A percentile compares a stretch with the other conserved stretches of the same genome.
Evolutionary conservation across 2,113 vertebrate species (phyloP).

Genomic region (Amblyornis subalaris): DNA sequence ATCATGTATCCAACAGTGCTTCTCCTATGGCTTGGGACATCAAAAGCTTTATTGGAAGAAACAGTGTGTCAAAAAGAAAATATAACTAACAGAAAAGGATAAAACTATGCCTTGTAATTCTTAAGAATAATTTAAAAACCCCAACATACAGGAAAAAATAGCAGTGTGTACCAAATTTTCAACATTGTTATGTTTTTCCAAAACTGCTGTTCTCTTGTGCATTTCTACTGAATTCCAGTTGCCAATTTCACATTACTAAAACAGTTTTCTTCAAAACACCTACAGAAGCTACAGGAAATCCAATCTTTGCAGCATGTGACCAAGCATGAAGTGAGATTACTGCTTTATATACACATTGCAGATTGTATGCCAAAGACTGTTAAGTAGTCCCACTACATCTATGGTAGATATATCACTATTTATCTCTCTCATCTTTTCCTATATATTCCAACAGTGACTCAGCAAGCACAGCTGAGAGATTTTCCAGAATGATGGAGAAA

Average conservation of each 20-base stretch:
- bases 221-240: not conserved
- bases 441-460: constrained; percentile 50
- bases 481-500: constrained; percentile 33
- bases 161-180: not conserved
- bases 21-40: not conserved
- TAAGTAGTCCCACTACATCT: constrained; percentile 15
- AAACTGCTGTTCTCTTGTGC: not conserved
- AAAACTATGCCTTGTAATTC: not conserved
- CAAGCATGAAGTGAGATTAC: not conserved
- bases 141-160: not conserved
- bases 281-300: not conserved
- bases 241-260: not conserved
- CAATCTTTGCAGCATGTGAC: not conserved
- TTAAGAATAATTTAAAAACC: not conserved
- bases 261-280: not conserved
- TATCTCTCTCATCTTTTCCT: constrained; percentile 43
- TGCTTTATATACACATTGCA: not conserved
- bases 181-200: not conserved
- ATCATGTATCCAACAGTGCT: not conserved
- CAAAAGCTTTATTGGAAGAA: not conserved
- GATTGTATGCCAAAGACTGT: not conserved
- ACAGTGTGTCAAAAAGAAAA: not conserved
- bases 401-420: not conserved
- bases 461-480: constrained; percentile 41
- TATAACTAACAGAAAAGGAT: not conserved